Evolutionary conservation across 2,113 vertebrate genomes (phyloP).

Genomic region (Engraulis encrasicolus): DNA sequence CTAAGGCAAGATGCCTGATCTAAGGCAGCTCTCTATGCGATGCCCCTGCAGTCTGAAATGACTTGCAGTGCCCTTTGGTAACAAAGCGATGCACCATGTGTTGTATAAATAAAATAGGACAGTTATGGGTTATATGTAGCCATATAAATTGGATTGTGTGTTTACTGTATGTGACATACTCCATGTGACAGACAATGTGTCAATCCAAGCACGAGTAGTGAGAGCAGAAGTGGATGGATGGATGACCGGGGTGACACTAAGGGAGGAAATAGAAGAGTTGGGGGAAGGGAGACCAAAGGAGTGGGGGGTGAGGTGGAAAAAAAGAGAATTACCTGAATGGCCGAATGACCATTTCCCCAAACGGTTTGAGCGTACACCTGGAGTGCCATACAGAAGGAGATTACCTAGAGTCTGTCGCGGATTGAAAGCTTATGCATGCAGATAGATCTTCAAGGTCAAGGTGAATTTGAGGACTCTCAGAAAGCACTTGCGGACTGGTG

Average conservation of each 20-base stretch:
- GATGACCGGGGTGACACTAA: not conserved
- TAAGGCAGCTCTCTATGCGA: not conserved
- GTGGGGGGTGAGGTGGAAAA: not conserved
- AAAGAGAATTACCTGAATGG: conserved; percentile 8
- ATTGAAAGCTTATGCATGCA: not conserved
- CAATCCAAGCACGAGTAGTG: too few species aligned
- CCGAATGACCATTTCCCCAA: conserved; percentile 9
- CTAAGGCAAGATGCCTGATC: not conserved
- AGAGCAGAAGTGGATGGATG: too few species aligned
- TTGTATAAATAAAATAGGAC: not conserved
- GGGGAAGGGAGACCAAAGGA: not conserved
- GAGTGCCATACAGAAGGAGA: not conserved
- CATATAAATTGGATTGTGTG: not conserved
- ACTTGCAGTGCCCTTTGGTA: not conserved
- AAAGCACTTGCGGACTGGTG: not conserved
- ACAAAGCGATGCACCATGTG: not conserved
- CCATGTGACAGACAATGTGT: too few species aligned
- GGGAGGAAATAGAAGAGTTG: not conserved
- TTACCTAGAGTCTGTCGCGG: not conserved
- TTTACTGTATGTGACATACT: too few species aligned
- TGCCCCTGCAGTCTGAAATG: not conserved
- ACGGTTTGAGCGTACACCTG: not conserved
- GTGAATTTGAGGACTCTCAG: not conserved
- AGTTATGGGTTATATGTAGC: too few species aligned
- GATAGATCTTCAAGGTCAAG: conserved; percentile 11